These are phyloP conservation scores for Phyllostomus discolor DNA, from an alignment of 2,113 vertebrate genomes.

Conservation along the genomic window DNA sequence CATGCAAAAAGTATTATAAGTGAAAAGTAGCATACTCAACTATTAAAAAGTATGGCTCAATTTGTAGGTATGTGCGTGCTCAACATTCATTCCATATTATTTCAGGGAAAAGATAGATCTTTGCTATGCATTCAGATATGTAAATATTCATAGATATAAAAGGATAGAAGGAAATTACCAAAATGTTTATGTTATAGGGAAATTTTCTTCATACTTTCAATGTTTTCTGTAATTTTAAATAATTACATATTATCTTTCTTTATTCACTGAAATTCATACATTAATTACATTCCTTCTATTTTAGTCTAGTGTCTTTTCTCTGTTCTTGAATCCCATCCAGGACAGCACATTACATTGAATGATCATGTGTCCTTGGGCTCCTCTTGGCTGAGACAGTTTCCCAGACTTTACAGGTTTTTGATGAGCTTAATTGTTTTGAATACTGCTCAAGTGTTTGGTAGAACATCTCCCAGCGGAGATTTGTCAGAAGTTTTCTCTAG, in stretches of 20 bases:
- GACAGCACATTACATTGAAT: neutral
- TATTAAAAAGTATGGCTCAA: neutral
- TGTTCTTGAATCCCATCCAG: neutral
- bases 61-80: neutral
- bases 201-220: neutral
- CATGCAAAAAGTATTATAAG: neutral
- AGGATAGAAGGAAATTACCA: neutral
- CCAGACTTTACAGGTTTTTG: neutral
- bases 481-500: neutral
- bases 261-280: neutral
- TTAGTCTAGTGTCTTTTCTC: neutral
- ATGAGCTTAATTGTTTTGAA: neutral
- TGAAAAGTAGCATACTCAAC: neutral
- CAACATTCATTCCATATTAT: neutral
- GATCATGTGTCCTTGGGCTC: neutral
- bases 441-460: neutral
- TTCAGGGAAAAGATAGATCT: neutral
- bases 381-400: neutral
- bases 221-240: neutral
- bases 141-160: neutral
- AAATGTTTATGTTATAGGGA: neutral
- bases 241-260: neutral
- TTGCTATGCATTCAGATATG: neutral
- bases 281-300: neutral
- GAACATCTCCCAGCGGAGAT: neutral